Evolutionary conservation across 2,797 vertebrate genomes (phyloP), one percentile per base, ranked within the genome.

Genomic region (Trematomus bernacchii): DNA sequence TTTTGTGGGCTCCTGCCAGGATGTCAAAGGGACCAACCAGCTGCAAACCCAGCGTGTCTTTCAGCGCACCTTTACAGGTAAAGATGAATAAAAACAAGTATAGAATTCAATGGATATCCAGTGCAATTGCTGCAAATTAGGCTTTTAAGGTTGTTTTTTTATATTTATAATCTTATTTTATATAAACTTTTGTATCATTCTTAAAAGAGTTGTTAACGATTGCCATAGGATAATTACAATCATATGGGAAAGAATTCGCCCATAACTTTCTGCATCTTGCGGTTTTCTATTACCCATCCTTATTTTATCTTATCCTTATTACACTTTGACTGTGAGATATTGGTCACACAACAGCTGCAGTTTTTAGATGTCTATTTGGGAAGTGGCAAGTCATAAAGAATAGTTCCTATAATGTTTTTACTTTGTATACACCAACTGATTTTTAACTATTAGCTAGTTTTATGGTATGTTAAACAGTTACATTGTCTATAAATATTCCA

Each of bases 11-110:
- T 86, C 96, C 96, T 43, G 96, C 94, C 77, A 99, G 93, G 86
- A 99, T 93, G 84, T 99, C 97, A 88, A 97, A 99, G 0, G 98
- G 97, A 55, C 97, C 98, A 83, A 98, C 97, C 61, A 99, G 93
- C 10, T 63, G 94, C 90, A 99, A 96, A 69, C 96, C 97, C 76
- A 97, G 91, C 10, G 87, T 92, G 75, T 96, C 91, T 73, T 87
- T 89, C 73, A 99, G 91, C 0, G 96, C 96, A 90, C 95, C 98
- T 99, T 44, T 5, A 60, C 1, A 37, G 6, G 64, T 74, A 21
- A 53, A 44, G 40, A 77, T 4, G 16, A 18, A 73, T 7, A 37
- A 4, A 11, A 53, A 46, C 2, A 13, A 44, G 46, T 40, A 51
- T 7, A 47, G 14, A 63, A 33, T 40, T 37, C 3, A 19, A 30